Percentiles rank a stretch among this genome's conserved stretches.
Conservation (phyloP, 2,888 invertebrate genomes). For the Plebejus anna region DNA sequence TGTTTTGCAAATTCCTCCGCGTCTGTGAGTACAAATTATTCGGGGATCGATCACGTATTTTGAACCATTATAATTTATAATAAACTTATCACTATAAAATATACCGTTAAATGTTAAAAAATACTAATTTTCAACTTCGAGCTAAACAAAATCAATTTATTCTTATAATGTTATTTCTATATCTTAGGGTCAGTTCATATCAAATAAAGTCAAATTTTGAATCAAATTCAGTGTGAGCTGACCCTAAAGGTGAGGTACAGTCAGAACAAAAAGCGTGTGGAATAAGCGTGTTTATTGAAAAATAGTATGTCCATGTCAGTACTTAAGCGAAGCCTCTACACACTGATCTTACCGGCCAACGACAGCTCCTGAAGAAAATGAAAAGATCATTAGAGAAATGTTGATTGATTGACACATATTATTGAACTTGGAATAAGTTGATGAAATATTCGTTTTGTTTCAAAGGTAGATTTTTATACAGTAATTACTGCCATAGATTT, state of each 20-base stretch:
- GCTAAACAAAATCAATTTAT: too few species aligned
- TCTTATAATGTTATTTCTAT: background rate
- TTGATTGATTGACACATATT: background rate
- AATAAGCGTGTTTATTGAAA: constrained; percentile 61
- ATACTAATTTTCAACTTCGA: background rate
- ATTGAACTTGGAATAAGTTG: too few species aligned
- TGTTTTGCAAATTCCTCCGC: too few species aligned
- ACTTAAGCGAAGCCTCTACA: constrained; percentile 30
- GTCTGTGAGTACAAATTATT: too few species aligned
- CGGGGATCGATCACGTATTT: too few species aligned
- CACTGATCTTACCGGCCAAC: constrained; percentile 44
- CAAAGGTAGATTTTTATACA: too few species aligned
- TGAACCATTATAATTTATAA: too few species aligned
- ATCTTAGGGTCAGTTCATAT: background rate
- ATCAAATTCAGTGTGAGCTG: background rate
- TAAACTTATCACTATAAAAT: too few species aligned
- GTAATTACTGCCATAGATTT: too few species aligned
- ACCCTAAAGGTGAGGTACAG: constrained; percentile 50
- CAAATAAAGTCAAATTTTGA: background rate
- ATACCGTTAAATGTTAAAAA: background rate
- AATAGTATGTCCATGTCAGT: constrained; percentile 39
- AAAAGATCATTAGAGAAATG: background rate
- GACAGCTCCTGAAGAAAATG: constrained; percentile 1
- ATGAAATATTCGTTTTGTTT: too few species aligned
- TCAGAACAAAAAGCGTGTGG: constrained; percentile 59